Evolutionary conservation across 2,113 vertebrate genomes (phyloP).

Genomic region (Corythaixoides concolor): DNA sequence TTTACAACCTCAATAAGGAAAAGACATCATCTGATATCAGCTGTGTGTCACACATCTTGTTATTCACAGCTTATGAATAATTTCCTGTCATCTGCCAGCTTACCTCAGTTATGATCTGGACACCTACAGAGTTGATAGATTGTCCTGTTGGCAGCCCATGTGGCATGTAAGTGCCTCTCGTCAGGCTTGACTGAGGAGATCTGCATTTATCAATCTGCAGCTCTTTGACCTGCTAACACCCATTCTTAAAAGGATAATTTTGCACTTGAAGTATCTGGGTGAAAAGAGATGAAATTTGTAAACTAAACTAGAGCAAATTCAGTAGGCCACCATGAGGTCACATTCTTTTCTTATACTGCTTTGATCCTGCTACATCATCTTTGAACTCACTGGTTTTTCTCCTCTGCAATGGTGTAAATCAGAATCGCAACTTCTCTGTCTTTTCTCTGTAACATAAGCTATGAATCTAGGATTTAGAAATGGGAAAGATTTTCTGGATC

Average conservation of each 20-base stretch:
- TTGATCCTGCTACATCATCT: neutral
- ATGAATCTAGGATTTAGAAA: neutral
- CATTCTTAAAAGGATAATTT: neutral
- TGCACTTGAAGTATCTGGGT: neutral
- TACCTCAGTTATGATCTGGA: neutral
- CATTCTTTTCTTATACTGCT: neutral
- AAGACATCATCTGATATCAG: neutral
- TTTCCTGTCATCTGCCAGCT: neutral
- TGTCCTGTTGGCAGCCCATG: neutral
- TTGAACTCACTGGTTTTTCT: neutral
- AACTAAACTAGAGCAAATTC: neutral
- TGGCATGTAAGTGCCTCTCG: neutral
- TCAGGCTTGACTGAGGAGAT: conserved; percentile 1
- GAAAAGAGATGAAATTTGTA: neutral
- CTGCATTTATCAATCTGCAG: conserved; percentile 30
- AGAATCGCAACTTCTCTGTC: neutral
- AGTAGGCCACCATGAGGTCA: neutral
- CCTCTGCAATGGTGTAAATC: neutral
- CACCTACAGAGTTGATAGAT: conserved; percentile 9
- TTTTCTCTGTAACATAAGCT: neutral
- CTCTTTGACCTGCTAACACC: conserved; percentile 40
- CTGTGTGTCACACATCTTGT: neutral
- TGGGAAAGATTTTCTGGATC: neutral
- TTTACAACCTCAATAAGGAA: neutral
- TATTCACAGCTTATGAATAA: conserved; percentile 42